A percentile compares a stretch with the other conserved stretches of the same genome.
Evolutionary conservation across 1,140 invertebrate genomes (phyloP).

Genomic region (Muscidifurax raptorellus): DNA sequence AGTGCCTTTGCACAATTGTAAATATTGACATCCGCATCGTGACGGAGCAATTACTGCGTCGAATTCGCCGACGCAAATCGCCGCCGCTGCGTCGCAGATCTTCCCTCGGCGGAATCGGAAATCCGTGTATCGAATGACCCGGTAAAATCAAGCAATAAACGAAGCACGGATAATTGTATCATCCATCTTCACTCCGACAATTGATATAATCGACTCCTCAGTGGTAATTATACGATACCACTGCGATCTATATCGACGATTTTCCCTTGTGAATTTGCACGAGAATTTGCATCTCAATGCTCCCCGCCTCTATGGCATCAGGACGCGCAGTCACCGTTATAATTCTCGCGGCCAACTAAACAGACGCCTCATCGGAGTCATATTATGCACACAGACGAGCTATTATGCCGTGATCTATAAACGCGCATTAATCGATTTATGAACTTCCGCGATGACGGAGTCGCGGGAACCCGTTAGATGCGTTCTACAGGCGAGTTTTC

Average conservation of each 20-base stretch:
- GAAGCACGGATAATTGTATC: constrained; percentile 17
- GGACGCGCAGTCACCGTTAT: not conserved
- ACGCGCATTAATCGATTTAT: not conserved
- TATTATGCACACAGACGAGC: not conserved
- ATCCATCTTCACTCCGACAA: constrained; percentile 18
- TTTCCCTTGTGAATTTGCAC: constrained; percentile 20
- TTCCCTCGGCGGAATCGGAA: too few relatives aligned
- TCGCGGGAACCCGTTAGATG: not conserved
- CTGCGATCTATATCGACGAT: constrained; percentile 1
- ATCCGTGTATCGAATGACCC: too few relatives aligned
- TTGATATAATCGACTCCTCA: constrained; percentile 23
- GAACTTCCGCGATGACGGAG: not conserved
- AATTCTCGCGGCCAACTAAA: too few relatives aligned
- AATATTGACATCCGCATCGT: too few relatives aligned
- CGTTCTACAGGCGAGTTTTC: not conserved
- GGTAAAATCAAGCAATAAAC: not conserved
- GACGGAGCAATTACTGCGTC: too few relatives aligned
- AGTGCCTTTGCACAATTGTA: too few relatives aligned
- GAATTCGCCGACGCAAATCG: too few relatives aligned
- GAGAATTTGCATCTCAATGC: constrained; percentile 20
- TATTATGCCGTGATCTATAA: not conserved
- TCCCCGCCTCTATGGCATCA: not conserved
- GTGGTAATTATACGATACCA: not conserved
- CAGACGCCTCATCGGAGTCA: too few relatives aligned
- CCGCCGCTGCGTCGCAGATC: too few relatives aligned